Evolutionary conservation across 2,888 invertebrate species (phyloP).

Genomic region (Nephrotoma guestfalica): DNA sequence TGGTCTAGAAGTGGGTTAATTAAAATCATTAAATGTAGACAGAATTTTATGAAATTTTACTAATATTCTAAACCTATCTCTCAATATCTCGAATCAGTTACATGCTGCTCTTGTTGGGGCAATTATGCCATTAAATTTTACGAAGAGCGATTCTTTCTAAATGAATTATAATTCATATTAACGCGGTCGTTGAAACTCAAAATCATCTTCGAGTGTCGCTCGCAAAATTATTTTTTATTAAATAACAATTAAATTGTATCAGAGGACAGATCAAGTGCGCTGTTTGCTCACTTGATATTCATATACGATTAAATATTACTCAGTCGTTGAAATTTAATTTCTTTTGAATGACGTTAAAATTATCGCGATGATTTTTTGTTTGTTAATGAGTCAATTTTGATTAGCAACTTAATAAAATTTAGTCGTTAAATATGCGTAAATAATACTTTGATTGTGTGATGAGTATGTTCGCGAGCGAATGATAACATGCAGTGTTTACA

Average conservation of each 20-base stretch:
- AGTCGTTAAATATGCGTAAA: background rate
- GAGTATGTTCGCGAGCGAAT: background rate
- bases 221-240: too few species aligned
- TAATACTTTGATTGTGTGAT: background rate
- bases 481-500: background rate
- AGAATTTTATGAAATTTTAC: too few species aligned
- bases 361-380: background rate
- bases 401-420: background rate
- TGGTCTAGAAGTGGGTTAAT: too few species aligned
- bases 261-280: background rate
- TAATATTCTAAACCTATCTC: too few species aligned
- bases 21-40: too few species aligned
- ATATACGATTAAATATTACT: background rate
- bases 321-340: background rate
- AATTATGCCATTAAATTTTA: too few species aligned
- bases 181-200: too few species aligned
- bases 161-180: too few species aligned
- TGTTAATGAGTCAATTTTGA: background rate
- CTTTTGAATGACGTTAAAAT: background rate
- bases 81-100: too few species aligned
- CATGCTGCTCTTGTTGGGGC: too few species aligned
- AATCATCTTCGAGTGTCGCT: too few species aligned
- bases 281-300: background rate
- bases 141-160: too few species aligned
- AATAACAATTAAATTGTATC: background rate